These are phyloP conservation scores for Brachyopa scutellaris DNA, from an alignment of 2,888 invertebrate species.

Conservation along the genomic window DNA sequence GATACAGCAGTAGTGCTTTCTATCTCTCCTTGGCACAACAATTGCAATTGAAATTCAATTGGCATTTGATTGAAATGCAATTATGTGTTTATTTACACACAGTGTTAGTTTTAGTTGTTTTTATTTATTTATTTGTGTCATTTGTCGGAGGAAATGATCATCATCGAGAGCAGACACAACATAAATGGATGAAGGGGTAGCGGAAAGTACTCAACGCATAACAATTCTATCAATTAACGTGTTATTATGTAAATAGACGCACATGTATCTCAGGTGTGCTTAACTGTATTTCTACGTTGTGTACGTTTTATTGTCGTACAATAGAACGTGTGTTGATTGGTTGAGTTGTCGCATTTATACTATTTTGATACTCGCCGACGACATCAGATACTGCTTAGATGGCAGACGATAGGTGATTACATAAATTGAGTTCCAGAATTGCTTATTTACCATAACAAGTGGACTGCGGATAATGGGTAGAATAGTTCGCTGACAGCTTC, in stretches of 20 bases:
- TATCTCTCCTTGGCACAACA: conserved; percentile 7
- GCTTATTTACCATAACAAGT: background rate
- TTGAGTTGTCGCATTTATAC: background rate
- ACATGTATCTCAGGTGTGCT: conserved; percentile 12
- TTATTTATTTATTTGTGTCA: background rate
- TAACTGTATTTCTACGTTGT: background rate
- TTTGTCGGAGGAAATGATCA: background rate
- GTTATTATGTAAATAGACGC: conserved; percentile 5
- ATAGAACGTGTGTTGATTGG: background rate
- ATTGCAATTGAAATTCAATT: conserved; percentile 50
- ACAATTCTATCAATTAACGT: conserved; percentile 25
- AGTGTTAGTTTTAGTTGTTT: conserved; percentile 4
- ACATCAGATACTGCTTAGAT: background rate
- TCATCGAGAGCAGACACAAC: background rate
- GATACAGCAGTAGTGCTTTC: background rate
- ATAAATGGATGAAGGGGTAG: background rate
- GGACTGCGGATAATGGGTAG: background rate
- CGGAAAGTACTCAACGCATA: background rate
- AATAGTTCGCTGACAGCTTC: no score
- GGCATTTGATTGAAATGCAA: conserved; percentile 47
- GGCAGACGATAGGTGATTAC: background rate
- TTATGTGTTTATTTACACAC: conserved; percentile 37
- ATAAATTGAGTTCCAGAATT: background rate
- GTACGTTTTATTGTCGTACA: background rate
- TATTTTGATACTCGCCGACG: background rate